Base-by-base conservation (phyloP, 2,888 invertebrate genomes). In the Eilema sororculum region DNA sequence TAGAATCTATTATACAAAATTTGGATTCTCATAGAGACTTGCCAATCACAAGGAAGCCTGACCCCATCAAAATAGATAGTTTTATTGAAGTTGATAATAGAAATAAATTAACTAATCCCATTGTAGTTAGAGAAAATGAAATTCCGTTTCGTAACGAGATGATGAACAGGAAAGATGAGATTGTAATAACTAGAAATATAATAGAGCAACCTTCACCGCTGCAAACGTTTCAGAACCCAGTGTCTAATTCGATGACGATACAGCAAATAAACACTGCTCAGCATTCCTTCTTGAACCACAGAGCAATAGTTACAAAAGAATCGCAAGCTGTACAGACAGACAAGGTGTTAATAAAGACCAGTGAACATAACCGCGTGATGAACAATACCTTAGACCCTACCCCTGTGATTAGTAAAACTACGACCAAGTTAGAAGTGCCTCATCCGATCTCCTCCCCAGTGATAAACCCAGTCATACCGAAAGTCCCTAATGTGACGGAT, bases 371-470 rank as follows among this genome's bases (percentile, higher is more conserved):
- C 67, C 87, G 93, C 63, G 80, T 87, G 0, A 86, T 90, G 33
- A 90, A 87, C 75, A 90, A 82, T 69, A 86, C 90, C 75, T 76
- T 90, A 0, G 94, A 94, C 24, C 73, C 87, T 0, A 78, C 89
- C 1, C 91, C 93, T 28, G 90, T 92, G 2, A 90, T 93, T 24
- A 93, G 92, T 73, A 94, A 93, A 82, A 86, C 81, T 65, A 87
- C 91, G 1, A 93, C 94, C 0, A 95, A 95, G 81, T 76, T 95
- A 69, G 95, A 95, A 89, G 94, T 95, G 41, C 95, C 95, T 30
- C 93, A 94, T 82, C 95, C 95, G 0, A 95, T 95, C 70, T 92
- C 95, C 0, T 95, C 95, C 0, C 95, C 95, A 3, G 94, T 94
- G 20, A 93, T 95, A 69, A 95, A 90, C 74, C 93, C 95, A 46